These are phyloP conservation scores for Zapornia atra DNA, from an alignment of 2,113 vertebrate species.

Conservation along the genomic window DNA sequence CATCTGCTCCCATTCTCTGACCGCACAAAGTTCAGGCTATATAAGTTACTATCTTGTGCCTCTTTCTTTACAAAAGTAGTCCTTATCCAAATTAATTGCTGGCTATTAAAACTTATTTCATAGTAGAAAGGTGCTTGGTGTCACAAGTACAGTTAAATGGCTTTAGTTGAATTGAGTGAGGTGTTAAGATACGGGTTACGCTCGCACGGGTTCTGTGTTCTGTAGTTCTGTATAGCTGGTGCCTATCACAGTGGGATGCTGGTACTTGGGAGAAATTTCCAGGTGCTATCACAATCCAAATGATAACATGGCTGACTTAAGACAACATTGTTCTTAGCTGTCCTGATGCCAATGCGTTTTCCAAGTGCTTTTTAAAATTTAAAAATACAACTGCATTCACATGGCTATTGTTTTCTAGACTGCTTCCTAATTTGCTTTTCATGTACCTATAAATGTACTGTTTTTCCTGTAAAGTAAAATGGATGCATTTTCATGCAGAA, in stretches of 20 bases:
- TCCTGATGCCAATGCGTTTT: neutral
- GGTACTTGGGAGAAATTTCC: neutral
- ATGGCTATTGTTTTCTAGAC: neutral
- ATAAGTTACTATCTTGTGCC: neutral
- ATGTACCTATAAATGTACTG: neutral
- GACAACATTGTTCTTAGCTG: neutral
- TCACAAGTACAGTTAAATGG: neutral
- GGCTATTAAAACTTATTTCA: neutral
- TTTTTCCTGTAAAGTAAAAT: neutral
- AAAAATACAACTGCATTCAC: neutral
- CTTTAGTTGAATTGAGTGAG: neutral
- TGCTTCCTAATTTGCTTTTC: neutral
- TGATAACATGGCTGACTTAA: neutral
- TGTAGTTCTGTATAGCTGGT: neutral
- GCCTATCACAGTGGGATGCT: neutral
- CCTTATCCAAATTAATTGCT: neutral
- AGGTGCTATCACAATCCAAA: neutral
- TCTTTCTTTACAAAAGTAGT: neutral
- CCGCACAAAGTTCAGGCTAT: neutral
- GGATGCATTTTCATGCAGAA: neutral
- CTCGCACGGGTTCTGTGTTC: neutral
- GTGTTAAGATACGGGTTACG: fast-evolving
- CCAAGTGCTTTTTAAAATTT: neutral
- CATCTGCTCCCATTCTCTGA: neutral
- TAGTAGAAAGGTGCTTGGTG: neutral